A percentile compares a stretch with the other conserved stretches of the same genome.
Evolutionary conservation across 2,113 vertebrate genomes (phyloP).

Genomic region (Hemibagrus wyckioides): DNA sequence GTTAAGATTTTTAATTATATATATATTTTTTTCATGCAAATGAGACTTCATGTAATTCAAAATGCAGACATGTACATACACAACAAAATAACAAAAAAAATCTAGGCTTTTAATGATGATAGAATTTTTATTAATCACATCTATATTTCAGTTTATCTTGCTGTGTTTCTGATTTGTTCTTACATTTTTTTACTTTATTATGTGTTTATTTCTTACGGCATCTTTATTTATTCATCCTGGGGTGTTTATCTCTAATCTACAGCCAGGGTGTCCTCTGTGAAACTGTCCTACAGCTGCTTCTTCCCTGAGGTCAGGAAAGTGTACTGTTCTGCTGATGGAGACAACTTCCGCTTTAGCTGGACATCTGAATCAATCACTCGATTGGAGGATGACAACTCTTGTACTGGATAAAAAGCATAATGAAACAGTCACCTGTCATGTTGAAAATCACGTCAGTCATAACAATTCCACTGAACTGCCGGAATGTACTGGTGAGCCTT

Average conservation of each 20-base stretch:
- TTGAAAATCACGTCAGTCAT: slow-evolving; percentile 27
- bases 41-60: too few species aligned
- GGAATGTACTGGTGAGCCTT: not conserved
- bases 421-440: slow-evolving; percentile 27
- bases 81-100: too few species aligned
- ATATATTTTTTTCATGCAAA: too few species aligned
- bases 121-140: too few species aligned
- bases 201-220: too few species aligned
- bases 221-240: too few species aligned
- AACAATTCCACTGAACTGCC: not conserved
- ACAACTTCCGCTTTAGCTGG: not conserved
- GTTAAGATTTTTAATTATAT: too few species aligned
- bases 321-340: slow-evolving; percentile 29
- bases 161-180: not conserved
- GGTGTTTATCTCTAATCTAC: not conserved
- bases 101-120: too few species aligned
- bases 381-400: not conserved
- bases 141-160: too few species aligned
- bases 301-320: not conserved
- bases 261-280: slow-evolving; percentile 21
- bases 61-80: too few species aligned
- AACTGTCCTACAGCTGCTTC: not conserved
- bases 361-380: slow-evolving; percentile 17
- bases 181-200: not conserved
- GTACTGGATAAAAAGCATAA: not conserved